These are phyloP conservation scores for Discoglossus pictus DNA, from an alignment of 2,797 vertebrate species.

Conservation along the genomic window DNA sequence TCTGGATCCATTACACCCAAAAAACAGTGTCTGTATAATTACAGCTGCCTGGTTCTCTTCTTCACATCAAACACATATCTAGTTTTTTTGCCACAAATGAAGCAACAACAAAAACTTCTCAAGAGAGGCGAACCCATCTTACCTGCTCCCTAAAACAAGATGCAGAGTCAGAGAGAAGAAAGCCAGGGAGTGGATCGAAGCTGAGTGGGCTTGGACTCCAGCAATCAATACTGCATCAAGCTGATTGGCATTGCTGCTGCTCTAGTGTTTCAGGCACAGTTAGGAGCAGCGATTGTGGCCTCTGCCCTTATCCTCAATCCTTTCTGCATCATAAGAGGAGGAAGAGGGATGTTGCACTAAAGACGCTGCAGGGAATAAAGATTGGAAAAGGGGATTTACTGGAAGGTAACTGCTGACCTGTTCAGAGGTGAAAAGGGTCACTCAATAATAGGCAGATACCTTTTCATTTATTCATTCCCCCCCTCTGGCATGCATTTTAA, in stretches of 20 bases:
- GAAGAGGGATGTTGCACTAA: constrained; percentile 19
- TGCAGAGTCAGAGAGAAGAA: constrained; percentile 21
- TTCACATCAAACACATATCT: constrained; percentile 1
- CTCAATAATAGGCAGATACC: constrained; percentile 14
- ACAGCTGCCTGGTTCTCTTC: not conserved
- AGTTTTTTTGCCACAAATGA: constrained; percentile 8
- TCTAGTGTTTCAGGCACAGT: constrained; percentile 24
- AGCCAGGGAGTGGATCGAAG: constrained; percentile 35
- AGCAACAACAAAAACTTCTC: constrained; percentile 8
- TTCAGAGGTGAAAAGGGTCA: constrained; percentile 34
- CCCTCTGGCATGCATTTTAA: too few relatives aligned
- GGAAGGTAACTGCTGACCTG: not conserved
- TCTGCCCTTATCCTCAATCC: constrained; percentile 13
- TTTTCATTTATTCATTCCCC: not conserved
- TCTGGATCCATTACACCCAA: too few relatives aligned
- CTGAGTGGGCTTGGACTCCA: constrained; percentile 17
- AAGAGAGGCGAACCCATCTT: constrained; percentile 5
- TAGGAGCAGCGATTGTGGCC: constrained; percentile 17
- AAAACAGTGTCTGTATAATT: too few relatives aligned
- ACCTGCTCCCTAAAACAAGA: constrained; percentile 35
- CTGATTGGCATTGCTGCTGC: constrained; percentile 40
- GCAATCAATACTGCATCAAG: constrained; percentile 43
- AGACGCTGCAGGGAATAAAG: constrained; percentile 9
- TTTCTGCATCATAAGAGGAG: constrained; percentile 15
- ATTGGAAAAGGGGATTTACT: constrained; percentile 8